Base-by-base conservation (phyloP, 2,888 invertebrate genomes). In the Nemotelus pantherinus region DNA sequence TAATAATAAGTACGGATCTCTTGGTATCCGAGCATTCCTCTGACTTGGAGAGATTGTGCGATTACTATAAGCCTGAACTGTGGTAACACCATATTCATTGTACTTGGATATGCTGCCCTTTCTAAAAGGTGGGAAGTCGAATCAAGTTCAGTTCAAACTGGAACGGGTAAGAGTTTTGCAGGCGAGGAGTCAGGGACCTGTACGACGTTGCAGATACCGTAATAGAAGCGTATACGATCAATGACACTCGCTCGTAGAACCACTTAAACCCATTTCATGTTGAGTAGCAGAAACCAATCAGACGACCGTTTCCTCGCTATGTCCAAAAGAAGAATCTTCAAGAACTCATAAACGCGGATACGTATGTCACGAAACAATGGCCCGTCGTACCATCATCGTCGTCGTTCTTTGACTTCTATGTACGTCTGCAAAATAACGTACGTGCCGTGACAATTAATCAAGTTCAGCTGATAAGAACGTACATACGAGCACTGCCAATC, bases 371-470 rank as follows among this genome's bases (percentile, higher is more conserved):
- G 53, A 68, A 39, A 68, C 68, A 68, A 68, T 68, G 50, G 53
- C 25, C 25, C 25, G 25, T 25, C 25, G 25, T 25, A 1, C 25
- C 25, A 25, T 25, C 25, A 25, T 25, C 25, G 25, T 25, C 25
- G 25, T 25, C 25, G 25, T 25, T 25, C 25, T 25, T 25, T 25
- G 25, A 25, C 25, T 25, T 25, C 25, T 25, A 25, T 25, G 1
- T 25, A 25, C 25, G 25, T 25, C 25, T 25, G 25, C 25, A 25
- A 25, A 25, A 25, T 25, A 57, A 9, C 10, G 64, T 64, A 68
- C 68, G 68, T 68, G 68, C 68, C 68, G 10, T 50, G 68, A 50
- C 53, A 68, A 53, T 68, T 68, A 68, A 68, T 68, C 68, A 53
- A 53, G 25, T 10, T 9, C 6, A 43, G 53, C 68, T 68, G 68